Evolutionary conservation across 2,797 vertebrate species (phyloP).

Genomic region (Zalophus californianus): DNA sequence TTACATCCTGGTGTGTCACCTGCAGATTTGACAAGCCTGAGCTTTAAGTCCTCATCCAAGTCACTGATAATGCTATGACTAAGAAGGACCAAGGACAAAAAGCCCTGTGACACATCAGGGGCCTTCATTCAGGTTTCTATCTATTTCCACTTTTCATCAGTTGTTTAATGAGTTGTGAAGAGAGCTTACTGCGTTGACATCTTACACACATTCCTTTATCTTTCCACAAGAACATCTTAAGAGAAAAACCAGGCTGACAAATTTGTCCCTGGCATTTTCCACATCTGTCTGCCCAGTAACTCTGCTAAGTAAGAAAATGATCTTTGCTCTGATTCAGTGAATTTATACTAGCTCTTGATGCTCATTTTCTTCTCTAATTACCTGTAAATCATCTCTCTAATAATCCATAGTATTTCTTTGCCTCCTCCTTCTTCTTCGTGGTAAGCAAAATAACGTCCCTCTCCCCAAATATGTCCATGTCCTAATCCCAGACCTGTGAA

Average conservation of each 20-base stretch:
- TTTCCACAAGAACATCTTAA: neutral
- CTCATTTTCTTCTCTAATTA: constrained; percentile 49
- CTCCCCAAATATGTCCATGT: neutral
- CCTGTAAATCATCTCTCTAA: neutral
- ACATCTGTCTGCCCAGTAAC: neutral
- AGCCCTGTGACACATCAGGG: neutral
- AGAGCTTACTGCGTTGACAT: neutral
- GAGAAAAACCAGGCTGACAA: neutral
- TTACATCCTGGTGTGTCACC: neutral
- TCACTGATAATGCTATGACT: neutral
- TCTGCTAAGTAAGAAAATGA: constrained; percentile 34
- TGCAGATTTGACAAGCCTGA: neutral
- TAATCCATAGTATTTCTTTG: neutral
- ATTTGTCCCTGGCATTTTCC: neutral
- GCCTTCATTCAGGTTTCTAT: neutral
- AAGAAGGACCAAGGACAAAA: constrained; percentile 1
- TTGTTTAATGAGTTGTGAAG: constrained; percentile 45
- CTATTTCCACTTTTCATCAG: constrained; percentile 26
- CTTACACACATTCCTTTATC: neutral
- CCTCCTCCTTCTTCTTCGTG: neutral
- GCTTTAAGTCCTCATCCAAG: neutral
- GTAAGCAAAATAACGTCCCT: neutral
- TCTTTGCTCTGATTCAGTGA: neutral
- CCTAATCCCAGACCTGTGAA: neutral
- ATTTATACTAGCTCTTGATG: neutral